phyloP scores from a whole-genome alignment of 2,797 vertebrate species.

The Lepus oiostolus region DNA sequence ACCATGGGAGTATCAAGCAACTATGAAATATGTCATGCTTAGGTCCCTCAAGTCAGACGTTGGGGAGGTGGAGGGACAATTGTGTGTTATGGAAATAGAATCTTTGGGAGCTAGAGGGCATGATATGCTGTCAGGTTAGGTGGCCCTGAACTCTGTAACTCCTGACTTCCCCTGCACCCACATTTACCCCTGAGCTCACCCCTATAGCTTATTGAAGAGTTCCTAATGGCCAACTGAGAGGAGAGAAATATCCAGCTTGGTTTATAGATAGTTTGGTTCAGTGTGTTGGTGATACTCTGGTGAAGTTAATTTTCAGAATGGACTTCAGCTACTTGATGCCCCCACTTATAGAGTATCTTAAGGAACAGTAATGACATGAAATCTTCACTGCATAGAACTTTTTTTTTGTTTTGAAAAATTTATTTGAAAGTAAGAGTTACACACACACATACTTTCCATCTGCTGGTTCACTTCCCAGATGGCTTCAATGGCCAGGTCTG shows the following conservation, averaged over 20 bases:
- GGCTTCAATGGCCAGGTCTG: no score
- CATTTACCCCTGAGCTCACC: neutral
- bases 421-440: no score
- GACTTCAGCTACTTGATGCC: no score
- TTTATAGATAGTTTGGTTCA: neutral
- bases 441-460: no score
- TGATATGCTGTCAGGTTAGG: neutral
- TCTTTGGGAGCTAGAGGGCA: neutral
- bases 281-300: neutral
- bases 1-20: neutral
- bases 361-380: neutral
- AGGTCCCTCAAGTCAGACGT: neutral
- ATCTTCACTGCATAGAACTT: neutral
- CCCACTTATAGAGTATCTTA: neutral
- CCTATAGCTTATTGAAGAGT: neutral
- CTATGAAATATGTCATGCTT: neutral
- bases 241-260: neutral
- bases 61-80: no score
- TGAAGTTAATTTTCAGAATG: neutral
- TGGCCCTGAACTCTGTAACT: neutral
- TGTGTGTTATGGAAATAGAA: neutral
- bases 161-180: neutral
- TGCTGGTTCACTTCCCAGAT: no score
- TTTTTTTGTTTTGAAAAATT: no score
- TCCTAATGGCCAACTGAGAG: neutral